Conservation (phyloP, 2,113 vertebrate species). For the Lampris megalopsis region DNA sequence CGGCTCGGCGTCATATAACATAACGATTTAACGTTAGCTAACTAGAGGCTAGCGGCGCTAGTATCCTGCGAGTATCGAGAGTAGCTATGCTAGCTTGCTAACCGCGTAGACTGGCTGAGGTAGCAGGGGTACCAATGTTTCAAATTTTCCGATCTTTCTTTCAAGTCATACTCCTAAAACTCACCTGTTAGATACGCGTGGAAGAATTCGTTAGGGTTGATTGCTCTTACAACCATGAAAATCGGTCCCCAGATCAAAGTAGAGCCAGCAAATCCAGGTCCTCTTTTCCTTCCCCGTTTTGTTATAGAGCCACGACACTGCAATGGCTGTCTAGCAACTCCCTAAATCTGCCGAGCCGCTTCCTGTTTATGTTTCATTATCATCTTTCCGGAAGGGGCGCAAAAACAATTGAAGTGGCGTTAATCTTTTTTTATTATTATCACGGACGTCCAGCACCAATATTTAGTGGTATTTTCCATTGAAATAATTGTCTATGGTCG, state of each 20-base stretch:
- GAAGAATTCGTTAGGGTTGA: slow-evolving; percentile 36
- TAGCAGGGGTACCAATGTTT: slow-evolving; percentile 51
- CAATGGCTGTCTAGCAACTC: slow-evolving; percentile 81
- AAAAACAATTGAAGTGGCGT: background rate
- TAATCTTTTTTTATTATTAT: background rate
- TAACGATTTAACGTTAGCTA: slow-evolving; percentile 30
- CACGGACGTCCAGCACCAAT: background rate
- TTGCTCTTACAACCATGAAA: slow-evolving; percentile 62
- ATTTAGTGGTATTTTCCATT: background rate
- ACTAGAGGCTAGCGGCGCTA: slow-evolving; percentile 56
- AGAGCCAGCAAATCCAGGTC: slow-evolving; percentile 53
- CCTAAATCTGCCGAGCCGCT: slow-evolving; percentile 68
- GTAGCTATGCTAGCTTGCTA: slow-evolving; percentile 48
- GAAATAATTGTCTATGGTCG: background rate
- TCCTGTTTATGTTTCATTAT: slow-evolving; percentile 78
- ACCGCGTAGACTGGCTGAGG: background rate
- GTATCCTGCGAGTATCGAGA: slow-evolving; percentile 42
- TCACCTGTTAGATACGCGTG: slow-evolving; percentile 69
- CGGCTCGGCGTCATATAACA: background rate
- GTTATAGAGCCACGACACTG: slow-evolving; percentile 86
- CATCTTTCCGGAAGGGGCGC: slow-evolving; percentile 67
- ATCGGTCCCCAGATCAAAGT: slow-evolving; percentile 20
- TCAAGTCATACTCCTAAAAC: slow-evolving; percentile 11
- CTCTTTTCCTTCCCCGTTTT: slow-evolving; percentile 75
- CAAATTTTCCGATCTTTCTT: background rate